Conservation (phyloP, 2,113 vertebrate genomes). For the Ictidomys tridecemlineatus region DNA sequence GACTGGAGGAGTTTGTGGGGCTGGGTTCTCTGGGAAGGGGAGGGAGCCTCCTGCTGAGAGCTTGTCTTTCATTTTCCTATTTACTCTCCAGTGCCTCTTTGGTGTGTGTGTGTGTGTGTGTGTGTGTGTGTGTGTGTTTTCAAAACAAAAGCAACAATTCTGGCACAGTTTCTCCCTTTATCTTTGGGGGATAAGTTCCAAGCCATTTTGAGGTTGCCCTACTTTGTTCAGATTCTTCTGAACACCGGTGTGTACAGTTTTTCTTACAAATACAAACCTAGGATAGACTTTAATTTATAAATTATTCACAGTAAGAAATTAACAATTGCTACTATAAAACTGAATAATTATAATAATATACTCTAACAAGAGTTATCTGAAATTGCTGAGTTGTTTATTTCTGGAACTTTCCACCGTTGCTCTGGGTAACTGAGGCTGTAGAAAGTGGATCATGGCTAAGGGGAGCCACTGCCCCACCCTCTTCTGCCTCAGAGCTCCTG, state of each 20-base stretch:
- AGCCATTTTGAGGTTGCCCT: not conserved
- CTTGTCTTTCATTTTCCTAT: not conserved
- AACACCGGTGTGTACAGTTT: no score
- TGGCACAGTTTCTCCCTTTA: no score
- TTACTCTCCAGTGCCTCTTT: not conserved
- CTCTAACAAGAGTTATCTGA: no score
- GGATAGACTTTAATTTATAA: no score
- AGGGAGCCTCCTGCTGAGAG: not conserved
- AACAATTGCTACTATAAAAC: no score
- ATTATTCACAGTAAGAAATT: no score
- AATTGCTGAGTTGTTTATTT: not conserved
- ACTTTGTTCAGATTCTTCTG: no score
- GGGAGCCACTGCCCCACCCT: not conserved
- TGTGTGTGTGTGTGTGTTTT: not conserved
- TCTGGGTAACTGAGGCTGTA: no score
- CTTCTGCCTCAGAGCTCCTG: not conserved
- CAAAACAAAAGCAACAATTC: no score
- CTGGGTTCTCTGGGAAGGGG: not conserved
- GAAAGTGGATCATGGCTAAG: not conserved
- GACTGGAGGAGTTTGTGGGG: accelerated
- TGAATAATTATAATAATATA: no score
- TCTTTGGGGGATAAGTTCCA: not conserved
- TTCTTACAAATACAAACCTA: no score
- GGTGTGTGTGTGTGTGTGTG: accelerated
- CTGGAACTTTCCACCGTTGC: not conserved